Base-by-base conservation (phyloP, 2,113 vertebrate species). In the Bujurquina vittata region DNA sequence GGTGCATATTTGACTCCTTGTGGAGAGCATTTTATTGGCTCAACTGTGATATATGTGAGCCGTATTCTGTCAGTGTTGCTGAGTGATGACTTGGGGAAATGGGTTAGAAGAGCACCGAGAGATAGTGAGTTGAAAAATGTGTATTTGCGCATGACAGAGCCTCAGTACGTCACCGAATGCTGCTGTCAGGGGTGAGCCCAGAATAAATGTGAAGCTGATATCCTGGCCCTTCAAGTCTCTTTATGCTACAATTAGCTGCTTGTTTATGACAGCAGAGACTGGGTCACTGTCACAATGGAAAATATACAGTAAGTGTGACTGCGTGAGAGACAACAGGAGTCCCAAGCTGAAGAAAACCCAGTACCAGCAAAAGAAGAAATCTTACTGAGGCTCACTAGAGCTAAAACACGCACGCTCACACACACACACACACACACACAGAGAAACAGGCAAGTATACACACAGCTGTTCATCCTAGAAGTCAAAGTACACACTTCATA, bases 11-110 rank as follows among this genome's bases (percentile, higher is more conserved):
- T 89, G 91, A 91, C 92, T 92, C 86, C 77, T 80, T 35, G 61
- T 86, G 82, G 46, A 85, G 67, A 84, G 84, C 81, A 22, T 89
- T 91, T 91, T 55, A 87, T 89, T 49, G 82, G 84, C 85, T 91
- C 86, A 72, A 55, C 84, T 77, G 80, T 88, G 89, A 91, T 89
- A 43, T 85, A 89, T 92, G 91, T 61, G 61, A 81, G 69, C 89
- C 85, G 80, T 46, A 85, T 89, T 91, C 87, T 90, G 91, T 91
- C 83, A 80, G 79, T 63, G 89, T 79, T 10, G 61, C 79, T 92
- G 89, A 94, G 87, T 79, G 89, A 93, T 88, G 92, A 95, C 91
- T 93, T 85, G 80, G 86, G 92, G 89, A 92, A 94, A 91, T 91
- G 84, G 91, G 91, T 92, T 84, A 87, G 84, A 90, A 73, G 88